Conservation (phyloP, 2,113 vertebrate genomes). For the Rhea americana region DNA sequence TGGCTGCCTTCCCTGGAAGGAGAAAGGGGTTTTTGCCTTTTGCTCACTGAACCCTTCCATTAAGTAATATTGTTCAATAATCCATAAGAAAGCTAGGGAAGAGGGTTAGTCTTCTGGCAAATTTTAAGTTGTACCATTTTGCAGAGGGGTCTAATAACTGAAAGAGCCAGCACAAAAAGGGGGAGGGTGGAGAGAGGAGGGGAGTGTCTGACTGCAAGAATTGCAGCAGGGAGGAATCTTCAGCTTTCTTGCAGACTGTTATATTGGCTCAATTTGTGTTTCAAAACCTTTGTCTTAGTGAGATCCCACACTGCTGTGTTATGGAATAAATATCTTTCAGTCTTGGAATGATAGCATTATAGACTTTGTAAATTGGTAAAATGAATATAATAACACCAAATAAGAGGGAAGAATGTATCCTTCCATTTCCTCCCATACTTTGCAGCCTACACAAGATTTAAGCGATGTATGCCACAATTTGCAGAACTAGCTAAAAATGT, state of each 20-base stretch:
- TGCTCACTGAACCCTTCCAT: not conserved
- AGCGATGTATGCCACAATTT: not conserved
- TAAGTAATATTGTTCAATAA: not conserved
- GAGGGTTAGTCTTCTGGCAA: not conserved
- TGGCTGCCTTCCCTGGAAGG: not conserved
- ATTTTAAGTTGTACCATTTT: not conserved
- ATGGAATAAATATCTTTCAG: not conserved
- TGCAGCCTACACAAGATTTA: not conserved
- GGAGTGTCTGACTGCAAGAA: not conserved
- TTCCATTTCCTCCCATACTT: not conserved
- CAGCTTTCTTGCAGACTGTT: not conserved
- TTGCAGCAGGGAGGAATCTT: not conserved
- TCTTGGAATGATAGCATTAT: not conserved
- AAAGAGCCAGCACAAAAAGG: not conserved
- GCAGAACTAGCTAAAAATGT: not conserved
- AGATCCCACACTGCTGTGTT: not conserved
- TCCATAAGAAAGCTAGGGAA: not conserved
- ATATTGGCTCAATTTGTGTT: rapidly evolving
- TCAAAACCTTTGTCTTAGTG: not conserved
- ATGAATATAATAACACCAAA: not conserved
- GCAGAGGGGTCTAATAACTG: not conserved
- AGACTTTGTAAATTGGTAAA: not conserved
- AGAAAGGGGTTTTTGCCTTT: not conserved
- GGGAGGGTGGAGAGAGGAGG: rapidly evolving
- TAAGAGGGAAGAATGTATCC: not conserved